Percentiles rank a stretch among this genome's conserved stretches.
These are phyloP conservation scores for Hyperopisus bebe DNA, from an alignment of 2,113 vertebrate species.

Conservation along the genomic window DNA sequence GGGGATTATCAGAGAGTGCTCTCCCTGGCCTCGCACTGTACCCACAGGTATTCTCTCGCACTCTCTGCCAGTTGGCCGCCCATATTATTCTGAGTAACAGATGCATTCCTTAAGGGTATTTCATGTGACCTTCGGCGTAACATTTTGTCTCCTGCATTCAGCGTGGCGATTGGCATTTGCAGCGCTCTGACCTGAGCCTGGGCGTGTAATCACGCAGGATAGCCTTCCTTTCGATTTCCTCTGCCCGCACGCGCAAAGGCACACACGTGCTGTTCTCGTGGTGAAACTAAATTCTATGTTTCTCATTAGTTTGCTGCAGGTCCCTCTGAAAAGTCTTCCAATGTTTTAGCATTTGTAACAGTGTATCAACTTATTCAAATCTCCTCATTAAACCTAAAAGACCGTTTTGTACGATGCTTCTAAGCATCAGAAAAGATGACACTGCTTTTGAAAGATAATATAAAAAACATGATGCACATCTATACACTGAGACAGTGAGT, in stretches of 20 bases:
- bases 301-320: background rate
- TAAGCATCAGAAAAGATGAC: background rate
- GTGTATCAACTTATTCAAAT: background rate
- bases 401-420: background rate
- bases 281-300: slow-evolving; percentile 8
- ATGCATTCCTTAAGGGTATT: slow-evolving; percentile 32
- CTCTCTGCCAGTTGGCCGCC: slow-evolving; percentile 20
- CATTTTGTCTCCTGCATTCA: slow-evolving; percentile 24
- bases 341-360: background rate
- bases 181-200: slow-evolving; percentile 20
- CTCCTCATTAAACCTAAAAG: background rate
- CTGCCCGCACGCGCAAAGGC: background rate
- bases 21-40: background rate
- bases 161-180: slow-evolving; percentile 22
- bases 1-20: background rate
- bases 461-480: background rate
- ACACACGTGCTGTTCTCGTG: background rate
- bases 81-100: slow-evolving; percentile 24
- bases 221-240: slow-evolving; percentile 8
- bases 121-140: slow-evolving; percentile 27
- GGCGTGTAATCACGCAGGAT: slow-evolving; percentile 13
- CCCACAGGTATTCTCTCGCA: slow-evolving; percentile 16
- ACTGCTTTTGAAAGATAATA: background rate
- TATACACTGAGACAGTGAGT: background rate
- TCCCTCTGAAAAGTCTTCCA: background rate